phyloP scores from a whole-genome alignment of 2,113 vertebrate genomes.

The Fulica atra region DNA sequence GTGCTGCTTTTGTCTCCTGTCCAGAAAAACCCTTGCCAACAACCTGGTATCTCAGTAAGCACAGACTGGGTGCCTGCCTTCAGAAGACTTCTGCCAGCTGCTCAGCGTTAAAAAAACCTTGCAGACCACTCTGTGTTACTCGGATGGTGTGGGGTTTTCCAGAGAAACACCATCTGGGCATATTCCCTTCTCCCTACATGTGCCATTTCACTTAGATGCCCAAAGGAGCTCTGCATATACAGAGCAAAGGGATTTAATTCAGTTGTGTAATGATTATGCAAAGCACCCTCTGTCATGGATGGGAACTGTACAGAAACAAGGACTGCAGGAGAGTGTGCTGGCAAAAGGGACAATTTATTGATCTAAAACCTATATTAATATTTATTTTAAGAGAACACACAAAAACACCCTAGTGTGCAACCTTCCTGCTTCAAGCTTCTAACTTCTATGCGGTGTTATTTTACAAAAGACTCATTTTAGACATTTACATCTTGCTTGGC shows the following conservation, averaged over 20 bases:
- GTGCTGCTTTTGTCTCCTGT: neutral
- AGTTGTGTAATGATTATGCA: neutral
- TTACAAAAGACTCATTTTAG: neutral
- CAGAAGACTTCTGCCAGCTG: slow-evolving; percentile 12
- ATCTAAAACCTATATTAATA: neutral
- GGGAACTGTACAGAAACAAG: neutral
- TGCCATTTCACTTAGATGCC: neutral
- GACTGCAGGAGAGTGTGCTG: neutral
- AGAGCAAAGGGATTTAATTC: neutral
- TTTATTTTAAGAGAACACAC: neutral
- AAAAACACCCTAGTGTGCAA: neutral
- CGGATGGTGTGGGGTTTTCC: neutral
- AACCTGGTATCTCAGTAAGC: neutral
- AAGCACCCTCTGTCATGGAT: neutral
- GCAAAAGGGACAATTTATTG: neutral
- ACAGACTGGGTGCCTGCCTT: neutral
- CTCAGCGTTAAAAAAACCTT: neutral
- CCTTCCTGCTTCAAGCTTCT: neutral
- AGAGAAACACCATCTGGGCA: neutral
- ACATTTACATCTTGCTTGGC: neutral
- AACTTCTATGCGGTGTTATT: neutral
- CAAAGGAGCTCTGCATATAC: neutral
- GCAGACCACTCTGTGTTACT: neutral
- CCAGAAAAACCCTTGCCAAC: neutral
- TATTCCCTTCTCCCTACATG: neutral